A percentile compares a stretch with the other conserved stretches of the same genome.
Conservation (phyloP, 2,888 invertebrate genomes). For the Microplitis deprimator region DNA sequence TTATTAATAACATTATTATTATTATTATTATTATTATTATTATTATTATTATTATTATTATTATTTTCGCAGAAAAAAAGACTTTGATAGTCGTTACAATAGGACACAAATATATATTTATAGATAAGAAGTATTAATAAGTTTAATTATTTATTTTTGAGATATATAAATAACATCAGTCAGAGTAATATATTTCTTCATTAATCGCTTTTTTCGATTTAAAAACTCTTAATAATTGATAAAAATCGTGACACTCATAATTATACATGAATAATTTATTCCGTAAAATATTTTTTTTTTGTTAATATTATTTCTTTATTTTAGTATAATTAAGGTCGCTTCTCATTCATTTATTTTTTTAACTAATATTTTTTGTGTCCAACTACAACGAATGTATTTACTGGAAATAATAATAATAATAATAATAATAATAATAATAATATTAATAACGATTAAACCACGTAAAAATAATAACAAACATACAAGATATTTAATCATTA, state of each 20-base stretch:
- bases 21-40: slow-evolving; percentile 38
- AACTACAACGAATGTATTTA: slow-evolving; percentile 53
- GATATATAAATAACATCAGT: slow-evolving; percentile 12
- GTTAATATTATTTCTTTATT: slow-evolving; percentile 41
- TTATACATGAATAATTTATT: slow-evolving; percentile 50
- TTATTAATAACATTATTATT: slow-evolving; percentile 35
- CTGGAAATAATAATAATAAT: slow-evolving; percentile 24
- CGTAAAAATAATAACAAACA: slow-evolving; percentile 63
- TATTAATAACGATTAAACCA: slow-evolving; percentile 47
- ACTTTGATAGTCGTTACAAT: slow-evolving; percentile 55
- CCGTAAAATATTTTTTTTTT: slow-evolving; percentile 49
- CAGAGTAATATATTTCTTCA: not conserved
- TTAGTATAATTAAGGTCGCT: not conserved
- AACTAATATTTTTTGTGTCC: slow-evolving; percentile 49
- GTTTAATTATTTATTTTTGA: slow-evolving; percentile 24
- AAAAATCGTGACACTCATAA: slow-evolving; percentile 38
- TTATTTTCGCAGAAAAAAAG: slow-evolving; percentile 47
- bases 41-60: slow-evolving; percentile 40
- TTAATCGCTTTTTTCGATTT: slow-evolving; percentile 21
- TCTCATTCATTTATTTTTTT: not conserved
- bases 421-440: not conserved
- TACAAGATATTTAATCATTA: slow-evolving; percentile 51
- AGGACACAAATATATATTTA: slow-evolving; percentile 50
- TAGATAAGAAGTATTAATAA: slow-evolving; percentile 18
- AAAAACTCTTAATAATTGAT: slow-evolving; percentile 23